A percentile compares a stretch with the other conserved stretches of the same genome.
Conservation (phyloP, 2,888 invertebrate species). For the Idaea straminata region DNA sequence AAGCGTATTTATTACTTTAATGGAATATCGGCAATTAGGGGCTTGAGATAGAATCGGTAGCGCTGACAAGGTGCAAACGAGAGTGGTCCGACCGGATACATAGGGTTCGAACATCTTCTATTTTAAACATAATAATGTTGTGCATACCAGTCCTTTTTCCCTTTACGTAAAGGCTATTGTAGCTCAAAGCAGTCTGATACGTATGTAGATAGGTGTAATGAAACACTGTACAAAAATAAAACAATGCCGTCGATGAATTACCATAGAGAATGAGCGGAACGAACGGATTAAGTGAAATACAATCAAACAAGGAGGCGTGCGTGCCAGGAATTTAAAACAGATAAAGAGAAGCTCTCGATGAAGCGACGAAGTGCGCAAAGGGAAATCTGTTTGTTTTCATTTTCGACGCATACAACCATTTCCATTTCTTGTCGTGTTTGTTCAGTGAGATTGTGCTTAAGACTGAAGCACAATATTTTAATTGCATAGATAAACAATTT, state of each 20-base stretch:
- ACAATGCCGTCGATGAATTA: constrained; percentile 73
- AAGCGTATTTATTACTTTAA: constrained; percentile 75
- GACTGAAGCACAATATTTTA: neutral
- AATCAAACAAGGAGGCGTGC: constrained; percentile 67
- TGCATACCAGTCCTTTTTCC: constrained; percentile 38
- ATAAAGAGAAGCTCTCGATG: constrained; percentile 42
- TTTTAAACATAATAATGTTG: constrained; percentile 28
- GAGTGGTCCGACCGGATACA: constrained; percentile 71
- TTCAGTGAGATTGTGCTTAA: neutral
- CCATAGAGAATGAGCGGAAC: constrained; percentile 76
- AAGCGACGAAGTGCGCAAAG: constrained; percentile 38
- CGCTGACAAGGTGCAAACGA: constrained; percentile 80
- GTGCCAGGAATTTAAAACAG: constrained; percentile 56
- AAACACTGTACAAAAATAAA: constrained; percentile 62
- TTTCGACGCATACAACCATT: constrained; percentile 36
- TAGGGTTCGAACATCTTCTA: constrained; percentile 44
- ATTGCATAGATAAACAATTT: neutral
- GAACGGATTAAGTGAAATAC: constrained; percentile 74
- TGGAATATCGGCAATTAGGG: constrained; percentile 78
- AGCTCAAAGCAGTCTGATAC: constrained; percentile 26
- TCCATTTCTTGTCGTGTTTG: constrained; percentile 33
- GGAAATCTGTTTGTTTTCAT: constrained; percentile 47
- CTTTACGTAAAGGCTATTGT: constrained; percentile 37
- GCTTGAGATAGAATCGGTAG: constrained; percentile 70
- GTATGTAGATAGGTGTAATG: constrained; percentile 29